These are phyloP conservation scores for Panzeria rudis DNA, from an alignment of 2,888 invertebrate genomes.

Conservation along the genomic window DNA sequence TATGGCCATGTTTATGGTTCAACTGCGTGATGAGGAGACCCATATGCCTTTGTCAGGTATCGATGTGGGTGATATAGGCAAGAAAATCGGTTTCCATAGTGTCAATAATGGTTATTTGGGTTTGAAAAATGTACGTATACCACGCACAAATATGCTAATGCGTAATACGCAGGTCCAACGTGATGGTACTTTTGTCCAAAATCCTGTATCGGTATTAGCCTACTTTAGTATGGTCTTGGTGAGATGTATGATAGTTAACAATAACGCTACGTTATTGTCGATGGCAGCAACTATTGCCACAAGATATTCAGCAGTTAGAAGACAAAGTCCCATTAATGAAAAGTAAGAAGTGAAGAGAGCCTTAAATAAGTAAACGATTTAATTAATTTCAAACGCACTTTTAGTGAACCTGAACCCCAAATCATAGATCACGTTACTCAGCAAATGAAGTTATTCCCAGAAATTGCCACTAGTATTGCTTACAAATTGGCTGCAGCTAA, in stretches of 20 bases:
- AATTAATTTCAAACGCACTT: constrained; percentile 58
- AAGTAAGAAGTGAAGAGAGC: constrained; percentile 84
- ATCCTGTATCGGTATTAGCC: constrained; percentile 91
- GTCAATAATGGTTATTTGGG: constrained; percentile 97
- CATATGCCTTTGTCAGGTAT: constrained; percentile 94
- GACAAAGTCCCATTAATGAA: constrained; percentile 93
- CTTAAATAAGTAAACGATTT: neutral
- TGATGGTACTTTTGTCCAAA: constrained; percentile 93
- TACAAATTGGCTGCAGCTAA: constrained; percentile 85
- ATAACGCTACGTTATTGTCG: constrained; percentile 88
- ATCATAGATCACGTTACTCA: constrained; percentile 97
- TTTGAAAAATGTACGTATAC: constrained; percentile 93
- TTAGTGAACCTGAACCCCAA: constrained; percentile 92
- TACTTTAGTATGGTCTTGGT: constrained; percentile 96
- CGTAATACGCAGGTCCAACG: constrained; percentile 95
- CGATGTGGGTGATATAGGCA: constrained; percentile 96
- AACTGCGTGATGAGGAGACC: constrained; percentile 94
- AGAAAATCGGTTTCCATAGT: constrained; percentile 95
- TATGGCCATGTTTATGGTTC: constrained; percentile 96
- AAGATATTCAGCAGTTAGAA: constrained; percentile 94
- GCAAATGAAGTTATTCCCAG: constrained; percentile 94
- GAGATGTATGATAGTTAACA: constrained; percentile 91
- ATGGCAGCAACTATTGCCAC: constrained; percentile 94
- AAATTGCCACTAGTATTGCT: constrained; percentile 91
- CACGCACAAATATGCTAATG: constrained; percentile 95